Evolutionary conservation across 2,888 invertebrate genomes (phyloP).

Genomic region (Nomada flava): DNA sequence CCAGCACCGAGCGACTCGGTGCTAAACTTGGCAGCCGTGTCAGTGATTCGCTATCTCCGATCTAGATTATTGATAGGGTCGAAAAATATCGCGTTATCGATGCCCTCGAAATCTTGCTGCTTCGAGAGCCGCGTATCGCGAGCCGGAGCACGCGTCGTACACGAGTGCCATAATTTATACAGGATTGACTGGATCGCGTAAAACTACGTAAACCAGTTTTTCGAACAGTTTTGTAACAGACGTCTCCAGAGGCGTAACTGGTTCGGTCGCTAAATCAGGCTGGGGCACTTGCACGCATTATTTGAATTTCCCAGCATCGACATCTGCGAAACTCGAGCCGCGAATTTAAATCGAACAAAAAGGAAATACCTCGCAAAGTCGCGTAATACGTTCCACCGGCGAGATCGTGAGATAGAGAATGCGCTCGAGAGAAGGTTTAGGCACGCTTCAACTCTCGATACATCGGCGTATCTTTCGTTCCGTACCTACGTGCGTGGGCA

Average conservation of each 20-base stretch:
- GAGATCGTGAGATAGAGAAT: slow-evolving; percentile 5
- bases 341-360: slow-evolving; percentile 3
- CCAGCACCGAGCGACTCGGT: slow-evolving; percentile 24
- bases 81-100: slow-evolving; percentile 31
- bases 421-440: slow-evolving; percentile 6
- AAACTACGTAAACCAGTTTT: slow-evolving; percentile 60
- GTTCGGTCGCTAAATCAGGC: slow-evolving; percentile 41
- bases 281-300: slow-evolving; percentile 47
- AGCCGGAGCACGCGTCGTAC: neutral
- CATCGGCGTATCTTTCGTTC: slow-evolving; percentile 9
- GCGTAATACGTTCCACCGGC: slow-evolving; percentile 3
- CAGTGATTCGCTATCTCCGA: slow-evolving; percentile 24
- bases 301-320: slow-evolving; percentile 40
- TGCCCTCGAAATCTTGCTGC: slow-evolving; percentile 1
- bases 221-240: slow-evolving; percentile 59
- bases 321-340: slow-evolving; percentile 14
- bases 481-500: slow-evolving; percentile 19
- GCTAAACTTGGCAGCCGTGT: slow-evolving; percentile 54
- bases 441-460: neutral
- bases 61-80: slow-evolving; percentile 37
- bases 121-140: neutral
- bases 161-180: slow-evolving; percentile 31
- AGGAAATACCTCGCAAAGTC: slow-evolving; percentile 18
- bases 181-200: slow-evolving; percentile 24
- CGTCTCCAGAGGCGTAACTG: slow-evolving; percentile 37